phyloP scores from a whole-genome alignment of 2,797 vertebrate genomes.

The Schizopygopsis pylzovi region DNA sequence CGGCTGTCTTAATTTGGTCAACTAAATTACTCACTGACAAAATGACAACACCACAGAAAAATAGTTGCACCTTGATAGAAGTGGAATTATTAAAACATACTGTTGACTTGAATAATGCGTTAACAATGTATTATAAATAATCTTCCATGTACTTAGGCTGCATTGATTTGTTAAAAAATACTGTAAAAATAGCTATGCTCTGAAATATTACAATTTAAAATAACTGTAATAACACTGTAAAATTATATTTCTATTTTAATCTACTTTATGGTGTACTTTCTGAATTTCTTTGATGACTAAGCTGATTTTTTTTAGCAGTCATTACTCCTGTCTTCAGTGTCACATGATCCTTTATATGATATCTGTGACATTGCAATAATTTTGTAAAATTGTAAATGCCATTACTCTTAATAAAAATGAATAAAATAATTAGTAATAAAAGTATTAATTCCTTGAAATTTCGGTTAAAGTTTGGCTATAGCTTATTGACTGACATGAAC shows the following conservation, averaged over 20 bases:
- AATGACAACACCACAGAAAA: not conserved
- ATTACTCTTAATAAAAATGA: not conserved
- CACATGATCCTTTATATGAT: not conserved
- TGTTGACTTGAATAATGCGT: not conserved
- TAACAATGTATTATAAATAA: not conserved
- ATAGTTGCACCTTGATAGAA: not conserved
- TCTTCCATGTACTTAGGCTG: too few relatives aligned
- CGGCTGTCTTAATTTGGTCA: conserved; percentile 14
- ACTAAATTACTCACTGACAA: not conserved
- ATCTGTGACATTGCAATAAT: not conserved
- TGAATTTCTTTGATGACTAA: not conserved
- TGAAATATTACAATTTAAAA: not conserved
- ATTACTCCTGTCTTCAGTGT: not conserved
- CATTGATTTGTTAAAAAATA: not conserved
- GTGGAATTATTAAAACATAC: not conserved
- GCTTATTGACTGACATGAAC: not conserved
- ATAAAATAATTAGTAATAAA: not conserved
- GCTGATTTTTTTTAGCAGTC: not conserved
- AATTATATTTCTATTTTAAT: not conserved
- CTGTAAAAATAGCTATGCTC: not conserved
- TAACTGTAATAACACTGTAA: not conserved
- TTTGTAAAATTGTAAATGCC: not conserved
- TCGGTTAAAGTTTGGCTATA: not conserved
- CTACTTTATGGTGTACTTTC: not conserved
- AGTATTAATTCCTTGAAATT: not conserved